These are phyloP conservation scores for Anoncus sp. DNA, from an alignment of 2,888 invertebrate genomes.

Conservation along the genomic window DNA sequence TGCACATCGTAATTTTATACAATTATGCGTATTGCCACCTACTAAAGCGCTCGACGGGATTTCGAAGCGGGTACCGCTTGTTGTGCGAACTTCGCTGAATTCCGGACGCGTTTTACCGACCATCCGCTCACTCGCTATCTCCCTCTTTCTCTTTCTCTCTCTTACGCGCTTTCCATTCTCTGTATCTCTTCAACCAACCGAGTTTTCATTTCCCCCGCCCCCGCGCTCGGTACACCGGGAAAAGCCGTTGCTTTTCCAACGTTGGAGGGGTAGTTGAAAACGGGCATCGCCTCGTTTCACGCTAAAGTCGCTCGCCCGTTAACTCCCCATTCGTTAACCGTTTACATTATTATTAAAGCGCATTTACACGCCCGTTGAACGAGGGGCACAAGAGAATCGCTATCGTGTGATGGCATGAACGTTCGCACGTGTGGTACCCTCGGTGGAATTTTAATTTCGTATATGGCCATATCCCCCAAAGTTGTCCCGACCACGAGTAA, in stretches of 20 bases:
- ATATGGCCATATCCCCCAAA: not conserved
- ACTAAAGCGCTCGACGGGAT: slow-evolving; percentile 56
- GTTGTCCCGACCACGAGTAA: slow-evolving; percentile 28
- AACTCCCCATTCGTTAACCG: slow-evolving; percentile 76
- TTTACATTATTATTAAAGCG: slow-evolving; percentile 81
- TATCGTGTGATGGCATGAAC: slow-evolving; percentile 1
- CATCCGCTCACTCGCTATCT: slow-evolving; percentile 26
- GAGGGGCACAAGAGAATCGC: slow-evolving; percentile 35
- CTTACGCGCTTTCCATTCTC: slow-evolving; percentile 6
- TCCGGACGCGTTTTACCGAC: slow-evolving; percentile 59
- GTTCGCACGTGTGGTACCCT: slow-evolving; percentile 46
- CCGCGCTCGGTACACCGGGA: slow-evolving; percentile 10
- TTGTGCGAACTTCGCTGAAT: slow-evolving; percentile 50
- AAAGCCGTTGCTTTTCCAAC: slow-evolving; percentile 41
- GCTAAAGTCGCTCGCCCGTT: slow-evolving; percentile 72
- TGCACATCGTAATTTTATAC: slow-evolving; percentile 77
- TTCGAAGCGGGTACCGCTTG: slow-evolving; percentile 38
- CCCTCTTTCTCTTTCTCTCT: slow-evolving; percentile 15
- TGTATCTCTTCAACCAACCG: slow-evolving; percentile 24
- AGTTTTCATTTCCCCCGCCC: slow-evolving; percentile 53
- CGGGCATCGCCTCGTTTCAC: slow-evolving; percentile 72
- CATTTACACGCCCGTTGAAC: slow-evolving; percentile 77
- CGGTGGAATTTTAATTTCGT: slow-evolving; percentile 77
- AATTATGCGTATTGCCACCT: slow-evolving; percentile 79
- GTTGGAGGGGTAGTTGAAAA: slow-evolving; percentile 50